Base-by-base conservation (phyloP, 2,113 vertebrate species). In the Cephalopterus ornatus region DNA sequence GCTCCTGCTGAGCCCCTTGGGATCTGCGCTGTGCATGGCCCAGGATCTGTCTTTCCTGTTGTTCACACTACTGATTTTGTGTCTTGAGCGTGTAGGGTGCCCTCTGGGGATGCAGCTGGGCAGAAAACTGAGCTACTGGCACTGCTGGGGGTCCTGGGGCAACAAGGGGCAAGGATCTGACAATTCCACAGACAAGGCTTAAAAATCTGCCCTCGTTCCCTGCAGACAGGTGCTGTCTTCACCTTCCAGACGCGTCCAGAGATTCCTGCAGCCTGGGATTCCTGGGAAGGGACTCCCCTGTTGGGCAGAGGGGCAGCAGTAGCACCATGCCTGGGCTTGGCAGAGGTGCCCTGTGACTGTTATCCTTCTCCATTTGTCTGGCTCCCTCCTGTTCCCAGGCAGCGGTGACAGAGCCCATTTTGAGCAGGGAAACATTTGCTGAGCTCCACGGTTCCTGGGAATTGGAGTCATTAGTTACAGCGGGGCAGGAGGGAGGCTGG, bases 211-310 rank as follows among this genome's bases (percentile, higher is more conserved):
- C 67, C 58, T 14, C 0, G 5, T 17, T 83, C 33, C 53, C 44
- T 44, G 88, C 41, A 7, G 52, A 5, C 24, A 9, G 41, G 24
- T 4, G 46, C 55, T 27, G 8, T 5, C 9, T 10, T 22, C 18
- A 2, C 55, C 37, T 66, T 30, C 65, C 42, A 37, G 1, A 2
- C 0, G 14, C 11, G 11, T 30, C 16, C 67, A 2, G 62, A 41
- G 62, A 18, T 5, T 53, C 55, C 83, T 30, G 71, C 70, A 75
- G 78, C 14, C 47, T 1, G 0, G 1, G 44, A 0, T 7, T 30
- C 9, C 78, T 21, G 5, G 2, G 50, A 68, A 37, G 26, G 42
- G 15, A 0, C 3, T 23, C 61, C 8, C 35, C n/a, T 5, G 17
- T 1, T 5, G 80, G 80, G 68, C 33, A 42, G 66, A 42, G 41